Base-by-base conservation (phyloP, 1,140 invertebrate genomes). In the Scaptomyza hsui region DNA sequence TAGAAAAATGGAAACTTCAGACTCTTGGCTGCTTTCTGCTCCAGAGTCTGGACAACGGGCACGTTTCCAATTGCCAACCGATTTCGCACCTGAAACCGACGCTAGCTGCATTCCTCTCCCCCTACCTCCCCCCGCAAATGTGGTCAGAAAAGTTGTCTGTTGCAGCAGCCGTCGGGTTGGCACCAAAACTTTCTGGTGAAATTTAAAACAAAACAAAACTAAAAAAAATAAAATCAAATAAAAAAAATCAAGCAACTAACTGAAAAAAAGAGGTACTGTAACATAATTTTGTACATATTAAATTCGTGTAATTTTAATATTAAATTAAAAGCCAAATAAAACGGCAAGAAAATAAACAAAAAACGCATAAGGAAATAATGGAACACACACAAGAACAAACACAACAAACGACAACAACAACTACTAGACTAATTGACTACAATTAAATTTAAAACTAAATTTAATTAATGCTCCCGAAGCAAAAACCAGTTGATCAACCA, bases 271-370 rank as follows among this genome's bases (percentile, higher is more conserved):
- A 29, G 2, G 42, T 63, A 81, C 52, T 88, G 82, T 88, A 89
- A 82, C 63, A 88, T 88, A 88, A 89, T 89, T 89, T 78, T 88
- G 82, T 88, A 88, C 47, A 88, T 88, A 88, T 24, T 70, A 70
- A 71, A 78, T 72, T 65, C 7, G 41, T 64, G 86, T 89, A 85
- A 83, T 72, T 81, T 70, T 73, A 89, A 70, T 49, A 80, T 62
- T 74, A 67, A 67, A 69, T 48, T 61, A 68, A 56, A 19, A 41
- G 63, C 62, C 45, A 52, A 24, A 21, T 57, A 65, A 56, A 65
- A 72, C 6, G 42, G 48, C 35, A 65, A 45, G 19, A 49, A 9
- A 56, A 65, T 18, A 59, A 59, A 45, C 44, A 45, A 13, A 41
- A 42, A 60, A 57, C 5, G 7, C 26, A 26, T 26, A 15, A 18